Percentiles rank a stretch among this genome's conserved stretches.
Evolutionary conservation across 2,797 vertebrate genomes (phyloP).

Genomic region (Psittacula derbiana): DNA sequence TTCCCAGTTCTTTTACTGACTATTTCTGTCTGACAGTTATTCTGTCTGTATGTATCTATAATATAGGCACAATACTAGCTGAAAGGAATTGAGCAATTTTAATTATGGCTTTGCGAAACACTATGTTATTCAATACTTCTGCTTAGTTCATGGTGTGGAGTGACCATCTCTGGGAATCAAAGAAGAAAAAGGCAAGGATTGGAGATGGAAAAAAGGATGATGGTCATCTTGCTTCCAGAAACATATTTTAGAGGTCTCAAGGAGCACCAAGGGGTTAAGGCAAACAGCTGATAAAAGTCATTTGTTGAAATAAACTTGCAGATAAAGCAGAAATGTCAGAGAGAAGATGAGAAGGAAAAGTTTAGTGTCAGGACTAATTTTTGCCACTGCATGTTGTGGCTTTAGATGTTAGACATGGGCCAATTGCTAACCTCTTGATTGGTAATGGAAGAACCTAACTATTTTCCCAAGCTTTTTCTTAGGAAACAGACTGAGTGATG

Average conservation of each 20-base stretch:
- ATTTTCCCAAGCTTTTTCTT: conserved; percentile 60
- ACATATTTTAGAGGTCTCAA: neutral
- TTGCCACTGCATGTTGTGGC: conserved; percentile 5
- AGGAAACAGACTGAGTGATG: neutral
- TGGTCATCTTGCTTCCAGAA: neutral
- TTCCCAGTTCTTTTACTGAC: neutral
- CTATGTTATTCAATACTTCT: neutral
- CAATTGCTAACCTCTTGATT: conserved; percentile 8
- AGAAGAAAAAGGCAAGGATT: neutral
- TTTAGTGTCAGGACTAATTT: conserved; percentile 46
- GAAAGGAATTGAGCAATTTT: neutral
- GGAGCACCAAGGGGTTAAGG: neutral
- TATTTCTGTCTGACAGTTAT: neutral
- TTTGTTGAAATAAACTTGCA: conserved; percentile 44
- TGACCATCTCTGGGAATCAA: neutral
- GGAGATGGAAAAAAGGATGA: neutral
- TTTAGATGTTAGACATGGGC: conserved; percentile 10
- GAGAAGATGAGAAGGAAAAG: conserved; percentile 33
- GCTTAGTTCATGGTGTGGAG: neutral
- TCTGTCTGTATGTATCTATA: neutral
- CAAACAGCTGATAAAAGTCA: conserved; percentile 12
- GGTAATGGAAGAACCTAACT: conserved; percentile 3
- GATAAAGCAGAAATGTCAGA: conserved; percentile 20
- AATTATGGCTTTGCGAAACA: neutral
- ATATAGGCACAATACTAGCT: neutral